Percentiles rank a stretch among this genome's conserved stretches.
These are phyloP conservation scores for Lacerta viridis DNA, from an alignment of 2,797 vertebrate species.

Conservation along the genomic window DNA sequence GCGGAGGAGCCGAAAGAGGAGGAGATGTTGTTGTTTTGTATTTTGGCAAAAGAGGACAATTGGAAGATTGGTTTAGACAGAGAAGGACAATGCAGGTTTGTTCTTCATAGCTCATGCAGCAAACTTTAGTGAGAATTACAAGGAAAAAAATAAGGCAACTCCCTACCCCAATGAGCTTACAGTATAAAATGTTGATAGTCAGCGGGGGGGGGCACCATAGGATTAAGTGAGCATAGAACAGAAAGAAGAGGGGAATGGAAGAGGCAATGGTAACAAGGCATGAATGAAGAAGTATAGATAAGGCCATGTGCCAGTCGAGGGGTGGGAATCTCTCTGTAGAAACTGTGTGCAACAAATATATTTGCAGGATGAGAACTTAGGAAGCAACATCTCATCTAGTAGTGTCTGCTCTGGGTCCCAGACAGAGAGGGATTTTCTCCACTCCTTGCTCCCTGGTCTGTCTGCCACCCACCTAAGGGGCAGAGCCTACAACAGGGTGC, in stretches of 20 bases:
- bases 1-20: too few species aligned
- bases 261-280: not conserved
- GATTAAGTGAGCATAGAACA: not conserved
- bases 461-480: not conserved
- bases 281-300: not conserved
- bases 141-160: not conserved
- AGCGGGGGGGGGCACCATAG: not conserved
- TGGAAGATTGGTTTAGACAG: too few species aligned
- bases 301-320: not conserved
- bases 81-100: too few species aligned
- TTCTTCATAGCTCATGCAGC: not conserved
- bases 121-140: not conserved
- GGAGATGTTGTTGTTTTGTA: too few species aligned
- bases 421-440: not conserved
- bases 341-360: too few species aligned
- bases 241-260: not conserved
- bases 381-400: not conserved
- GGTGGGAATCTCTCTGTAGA: not conserved
- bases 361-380: not conserved
- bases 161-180: not conserved
- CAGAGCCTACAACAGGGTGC: too few species aligned
- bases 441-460: not conserved
- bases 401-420: not conserved
- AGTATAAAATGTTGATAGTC: not conserved
- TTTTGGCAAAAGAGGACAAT: too few species aligned